Base-by-base conservation (phyloP, 2,113 vertebrate genomes). In the Prinia subflava region DNA sequence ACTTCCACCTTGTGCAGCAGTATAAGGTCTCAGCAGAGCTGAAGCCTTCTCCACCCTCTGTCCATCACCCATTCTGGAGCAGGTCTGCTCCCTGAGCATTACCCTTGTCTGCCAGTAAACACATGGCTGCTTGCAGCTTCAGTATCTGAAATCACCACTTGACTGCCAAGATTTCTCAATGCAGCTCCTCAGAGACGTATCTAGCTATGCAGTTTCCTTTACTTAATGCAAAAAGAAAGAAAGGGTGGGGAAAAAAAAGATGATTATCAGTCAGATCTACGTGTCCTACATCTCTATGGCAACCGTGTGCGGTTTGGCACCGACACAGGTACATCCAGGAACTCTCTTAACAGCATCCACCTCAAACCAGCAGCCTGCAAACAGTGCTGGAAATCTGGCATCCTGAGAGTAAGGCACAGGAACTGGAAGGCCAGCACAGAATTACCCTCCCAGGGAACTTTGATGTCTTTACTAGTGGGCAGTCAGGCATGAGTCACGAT, bases 251-350 rank as follows among this genome's bases (percentile, higher is more conserved):
- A 1, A 6, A 42, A 39, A 39, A 76, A 46, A 67, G 41, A 77
- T 1, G 15, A 50, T 62, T 85, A 95, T 90, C 87, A 76, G 85
- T 52, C 70, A 80, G 87, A 92, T 94, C 95, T 67, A 25, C 0
- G 3, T 94, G 64, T 94, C 85, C 53, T 42, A 50, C 69, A 88
- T 98, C 95, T 97, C 98, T 92, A 97, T 95, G 87, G 96, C 94
- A 98, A 97, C 97, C 18, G 2, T 78, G 70, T 9, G 79, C 49
- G 50, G 47, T 65, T 83, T 94, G 94, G 88, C 82, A 92, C 78
- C 4, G 35, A 74, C 81, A 74, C 80, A 28, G 44, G 85, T 90
- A 93, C 57, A 73, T 84, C 80, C 79, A 70, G 80, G 60, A 87
- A 69, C 41, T 22, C 46, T 70, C 39, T 52, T 75, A 84, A 50